Base-by-base conservation (phyloP, 2,888 invertebrate species). In the Drosophila imparisetae region DNA sequence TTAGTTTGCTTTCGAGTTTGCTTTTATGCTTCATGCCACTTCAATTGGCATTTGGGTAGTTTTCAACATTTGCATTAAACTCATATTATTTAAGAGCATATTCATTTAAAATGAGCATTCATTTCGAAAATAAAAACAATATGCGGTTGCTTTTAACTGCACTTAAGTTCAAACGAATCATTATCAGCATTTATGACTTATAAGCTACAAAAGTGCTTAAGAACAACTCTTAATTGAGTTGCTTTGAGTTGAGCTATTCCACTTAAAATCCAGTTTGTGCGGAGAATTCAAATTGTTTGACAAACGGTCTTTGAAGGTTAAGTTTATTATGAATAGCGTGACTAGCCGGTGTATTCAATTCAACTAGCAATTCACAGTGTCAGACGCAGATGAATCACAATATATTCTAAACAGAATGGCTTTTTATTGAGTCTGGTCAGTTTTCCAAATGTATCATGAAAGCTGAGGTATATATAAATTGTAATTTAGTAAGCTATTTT, bases 1-100 rank as follows among this genome's bases (percentile, higher is more conserved):
- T 66, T 40, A 29, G 53, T 49, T 66, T 40, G 29, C 2, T 4
- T 45, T 66, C 27, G 11, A 21, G 11, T 72, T 58, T 30, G 55
- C 29, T 1, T 63, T 52, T 27, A 36, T 15, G 10, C 24, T 53
- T 34, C 15, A 10, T 15, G 21, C 7, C 13, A 3, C 21, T 52
- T 52, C 40, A n/a, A n/a, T 1, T n/a, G 40, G 10, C 27, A 24
- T 48, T 24, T 27, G 10, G 18, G 1, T 13, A 38, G 27, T 13
- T 55, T 34, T n/a, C n/a, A 21, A 29, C 29, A 21, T 15, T 13
- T 5, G 13, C 38, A 13, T 38, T 38, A 27, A 54, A 11, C 7
- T 29, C 4, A 4, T 15, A 21, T 21, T 40, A 5, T 8, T n/a
- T 15, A 30, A 54, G 36, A 11, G 7, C 1, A 15, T 45, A 29